phyloP scores from a whole-genome alignment of 2,113 vertebrate species.

The Lampris megalopsis region DNA sequence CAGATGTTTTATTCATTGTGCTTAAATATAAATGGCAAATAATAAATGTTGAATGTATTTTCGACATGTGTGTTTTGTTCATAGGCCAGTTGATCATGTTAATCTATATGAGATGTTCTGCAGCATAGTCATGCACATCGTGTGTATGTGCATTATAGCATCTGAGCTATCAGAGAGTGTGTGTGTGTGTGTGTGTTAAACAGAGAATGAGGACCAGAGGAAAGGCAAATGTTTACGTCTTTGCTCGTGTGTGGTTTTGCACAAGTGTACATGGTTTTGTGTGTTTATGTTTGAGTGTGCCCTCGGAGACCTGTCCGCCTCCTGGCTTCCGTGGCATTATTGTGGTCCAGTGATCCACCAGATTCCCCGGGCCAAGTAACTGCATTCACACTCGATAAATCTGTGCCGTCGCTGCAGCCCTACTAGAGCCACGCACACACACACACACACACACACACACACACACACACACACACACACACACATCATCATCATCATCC shows the following conservation, averaged over 20 bases:
- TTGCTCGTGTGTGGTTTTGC: background rate
- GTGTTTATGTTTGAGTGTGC: constrained; percentile 10
- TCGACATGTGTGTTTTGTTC: constrained; percentile 52
- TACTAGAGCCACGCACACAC: constrained; percentile 26
- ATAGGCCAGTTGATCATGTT: constrained; percentile 44
- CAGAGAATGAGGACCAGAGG: background rate
- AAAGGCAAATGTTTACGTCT: background rate
- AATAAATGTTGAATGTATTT: constrained; percentile 65
- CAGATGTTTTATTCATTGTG: constrained; percentile 76
- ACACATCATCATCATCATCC: constrained; percentile 39
- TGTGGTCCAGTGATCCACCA: constrained; percentile 45
- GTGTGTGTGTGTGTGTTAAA: background rate
- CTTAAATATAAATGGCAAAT: constrained; percentile 75
- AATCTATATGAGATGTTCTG: constrained; percentile 22
- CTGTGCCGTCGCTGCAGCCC: constrained; percentile 2
- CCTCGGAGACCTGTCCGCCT: constrained; percentile 14
- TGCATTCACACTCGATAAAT: constrained; percentile 24
- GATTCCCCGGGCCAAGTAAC: constrained; percentile 40
- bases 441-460: constrained; percentile 18
- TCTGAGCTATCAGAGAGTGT: background rate
- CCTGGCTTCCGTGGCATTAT: background rate
- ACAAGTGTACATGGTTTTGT: constrained; percentile 3
- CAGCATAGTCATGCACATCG: constrained; percentile 4
- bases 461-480: constrained; percentile 8
- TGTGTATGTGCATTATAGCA: background rate